Evolutionary conservation across 2,113 vertebrate species (phyloP).

Genomic region (Caranx ignobilis): DNA sequence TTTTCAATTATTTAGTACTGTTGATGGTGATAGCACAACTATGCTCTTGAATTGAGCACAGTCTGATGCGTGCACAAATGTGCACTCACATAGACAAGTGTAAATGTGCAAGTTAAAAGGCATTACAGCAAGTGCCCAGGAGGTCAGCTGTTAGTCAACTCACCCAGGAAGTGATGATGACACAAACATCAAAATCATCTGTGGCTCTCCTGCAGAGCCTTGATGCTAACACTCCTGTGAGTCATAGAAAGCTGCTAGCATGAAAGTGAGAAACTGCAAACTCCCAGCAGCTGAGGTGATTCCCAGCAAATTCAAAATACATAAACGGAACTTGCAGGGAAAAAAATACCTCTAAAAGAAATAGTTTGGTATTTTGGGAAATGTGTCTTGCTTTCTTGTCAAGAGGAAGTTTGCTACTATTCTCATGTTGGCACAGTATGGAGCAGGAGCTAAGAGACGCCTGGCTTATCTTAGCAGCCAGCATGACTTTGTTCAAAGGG

Average conservation of each 20-base stretch:
- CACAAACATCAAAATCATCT: constrained; percentile 7
- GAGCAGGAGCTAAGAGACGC: background rate
- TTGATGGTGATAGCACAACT: constrained; percentile 65
- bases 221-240: constrained; percentile 37
- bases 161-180: constrained; percentile 7
- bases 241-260: constrained; percentile 30
- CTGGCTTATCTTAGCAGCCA: background rate
- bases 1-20: constrained; percentile 73
- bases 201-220: constrained; percentile 17
- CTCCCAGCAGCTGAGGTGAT: constrained; percentile 3
- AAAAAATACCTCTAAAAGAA: background rate
- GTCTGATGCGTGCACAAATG: background rate
- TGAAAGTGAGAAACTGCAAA: constrained; percentile 16
- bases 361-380: background rate
- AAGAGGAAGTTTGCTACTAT: background rate
- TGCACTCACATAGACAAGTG: background rate
- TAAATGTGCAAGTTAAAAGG: constrained; percentile 6
- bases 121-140: constrained; percentile 4
- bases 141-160: constrained; percentile 1
- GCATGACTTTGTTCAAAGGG: too few relatives aligned
- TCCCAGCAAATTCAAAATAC: constrained; percentile 8
- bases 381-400: background rate
- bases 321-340: background rate
- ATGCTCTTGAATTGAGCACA: constrained; percentile 15
- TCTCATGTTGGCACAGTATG: background rate